These are phyloP conservation scores for Spinibarbus caldwelli DNA, from an alignment of 2,797 vertebrate species.

Conservation along the genomic window DNA sequence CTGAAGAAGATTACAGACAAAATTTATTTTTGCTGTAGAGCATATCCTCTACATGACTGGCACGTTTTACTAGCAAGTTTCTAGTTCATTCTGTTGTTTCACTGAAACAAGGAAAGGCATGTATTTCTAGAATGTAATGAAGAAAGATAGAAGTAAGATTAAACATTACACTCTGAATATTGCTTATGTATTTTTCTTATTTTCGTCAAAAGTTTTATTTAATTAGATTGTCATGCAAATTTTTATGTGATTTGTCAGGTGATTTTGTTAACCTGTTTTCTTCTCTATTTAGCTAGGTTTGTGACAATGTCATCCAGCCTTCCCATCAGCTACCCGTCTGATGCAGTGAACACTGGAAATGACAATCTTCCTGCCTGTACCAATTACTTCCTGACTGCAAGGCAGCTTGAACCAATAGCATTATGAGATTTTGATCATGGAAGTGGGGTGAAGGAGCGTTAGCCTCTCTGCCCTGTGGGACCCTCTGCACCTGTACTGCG, in stretches of 20 bases:
- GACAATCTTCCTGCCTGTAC: constrained; percentile 46
- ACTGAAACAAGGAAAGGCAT: too few species aligned
- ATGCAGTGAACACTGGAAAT: constrained; percentile 22
- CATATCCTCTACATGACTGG: neutral
- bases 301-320: constrained; percentile 1
- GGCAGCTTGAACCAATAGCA: constrained; percentile 42
- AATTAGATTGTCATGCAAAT: neutral
- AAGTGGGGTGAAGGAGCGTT: constrained; percentile 18
- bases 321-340: neutral
- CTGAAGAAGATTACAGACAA: neutral
- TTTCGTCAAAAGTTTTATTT: neutral
- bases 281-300: neutral
- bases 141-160: neutral
- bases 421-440: constrained; percentile 54
- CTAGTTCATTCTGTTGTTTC: too few species aligned
- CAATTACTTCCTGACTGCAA: constrained; percentile 59
- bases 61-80: neutral
- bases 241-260: neutral
- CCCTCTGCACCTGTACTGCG: constrained; percentile 31
- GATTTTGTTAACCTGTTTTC: constrained; percentile 6
- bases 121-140: neutral
- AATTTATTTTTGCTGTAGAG: neutral
- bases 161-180: neutral
- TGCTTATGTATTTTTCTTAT: neutral
- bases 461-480: constrained; percentile 29